A percentile compares a stretch with the other conserved stretches of the same genome.
Evolutionary conservation across 2,797 vertebrate species (phyloP).

Genomic region (Acanthurus leucopareius): DNA sequence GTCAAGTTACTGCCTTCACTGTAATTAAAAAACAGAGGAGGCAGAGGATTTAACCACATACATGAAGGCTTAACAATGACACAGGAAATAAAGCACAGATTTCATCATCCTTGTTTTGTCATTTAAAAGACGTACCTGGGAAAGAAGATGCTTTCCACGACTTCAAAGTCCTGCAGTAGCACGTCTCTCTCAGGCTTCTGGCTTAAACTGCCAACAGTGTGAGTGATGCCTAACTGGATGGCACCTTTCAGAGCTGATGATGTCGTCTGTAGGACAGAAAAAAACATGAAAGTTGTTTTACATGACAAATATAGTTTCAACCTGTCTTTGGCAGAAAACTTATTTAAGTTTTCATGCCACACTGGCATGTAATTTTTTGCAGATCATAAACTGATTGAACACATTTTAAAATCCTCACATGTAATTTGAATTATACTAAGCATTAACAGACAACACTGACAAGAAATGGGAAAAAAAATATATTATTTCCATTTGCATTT

Average conservation of each 20-base stretch:
- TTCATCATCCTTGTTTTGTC: background rate
- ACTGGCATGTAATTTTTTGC: background rate
- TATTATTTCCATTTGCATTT: background rate
- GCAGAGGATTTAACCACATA: conserved; percentile 12
- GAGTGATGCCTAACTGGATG: conserved; percentile 95
- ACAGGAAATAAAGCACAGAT: conserved; percentile 1
- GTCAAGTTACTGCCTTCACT: conserved; percentile 97
- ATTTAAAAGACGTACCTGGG: conserved; percentile 84
- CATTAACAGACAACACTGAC: background rate
- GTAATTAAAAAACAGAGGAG: conserved; percentile 41
- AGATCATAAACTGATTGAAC: background rate
- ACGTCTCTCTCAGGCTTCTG: conserved; percentile 96
- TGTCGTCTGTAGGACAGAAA: conserved; percentile 86
- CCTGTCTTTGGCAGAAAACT: background rate
- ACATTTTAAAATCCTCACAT: background rate
- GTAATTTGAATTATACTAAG: background rate
- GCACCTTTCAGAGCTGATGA: conserved; percentile 95
- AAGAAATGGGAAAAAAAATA: background rate
- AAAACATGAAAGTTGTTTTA: background rate
- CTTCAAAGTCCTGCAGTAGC: conserved; percentile 98
- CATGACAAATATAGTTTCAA: conserved; percentile 11
- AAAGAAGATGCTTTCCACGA: conserved; percentile 97
- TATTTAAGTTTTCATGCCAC: too few species aligned
- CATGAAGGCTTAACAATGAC: background rate
- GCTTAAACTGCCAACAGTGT: conserved; percentile 95